These are phyloP conservation scores for Falco novaeseelandiae DNA, from an alignment of 2,797 vertebrate species.

Conservation along the genomic window DNA sequence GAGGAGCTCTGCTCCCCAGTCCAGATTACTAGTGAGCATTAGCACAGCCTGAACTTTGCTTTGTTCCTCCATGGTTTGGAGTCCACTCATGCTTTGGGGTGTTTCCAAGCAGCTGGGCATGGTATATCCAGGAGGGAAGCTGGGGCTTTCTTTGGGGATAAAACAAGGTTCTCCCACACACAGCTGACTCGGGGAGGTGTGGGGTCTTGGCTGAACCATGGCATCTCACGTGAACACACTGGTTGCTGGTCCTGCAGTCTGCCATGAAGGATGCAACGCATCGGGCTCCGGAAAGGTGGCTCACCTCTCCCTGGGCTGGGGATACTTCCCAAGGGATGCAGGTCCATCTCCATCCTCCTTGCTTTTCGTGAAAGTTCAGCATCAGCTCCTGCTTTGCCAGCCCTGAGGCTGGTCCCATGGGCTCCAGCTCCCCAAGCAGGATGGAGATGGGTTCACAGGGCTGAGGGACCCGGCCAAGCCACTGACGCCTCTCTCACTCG, in stretches of 20 bases:
- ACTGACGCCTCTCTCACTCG: accelerated
- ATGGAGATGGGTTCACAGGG: background rate
- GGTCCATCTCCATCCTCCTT: background rate
- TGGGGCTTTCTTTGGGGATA: background rate
- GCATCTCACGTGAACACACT: accelerated
- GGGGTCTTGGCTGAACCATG: background rate
- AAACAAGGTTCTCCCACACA: background rate
- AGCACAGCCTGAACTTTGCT: background rate
- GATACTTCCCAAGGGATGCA: background rate
- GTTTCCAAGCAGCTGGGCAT: background rate
- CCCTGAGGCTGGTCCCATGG: accelerated
- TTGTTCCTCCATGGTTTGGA: background rate
- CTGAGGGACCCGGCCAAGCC: accelerated
- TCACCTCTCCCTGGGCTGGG: background rate
- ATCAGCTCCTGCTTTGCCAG: background rate
- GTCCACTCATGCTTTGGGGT: accelerated
- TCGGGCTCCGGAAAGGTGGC: background rate
- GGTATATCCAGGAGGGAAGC: background rate
- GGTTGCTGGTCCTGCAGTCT: background rate
- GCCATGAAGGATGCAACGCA: accelerated
- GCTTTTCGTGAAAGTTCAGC: background rate
- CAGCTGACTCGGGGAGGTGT: accelerated
- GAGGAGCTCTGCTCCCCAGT: background rate
- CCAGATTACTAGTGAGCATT: background rate
- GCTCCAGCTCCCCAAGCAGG: accelerated